Conservation (phyloP, 2,888 invertebrate species). For the Lasioglossum morio region DNA sequence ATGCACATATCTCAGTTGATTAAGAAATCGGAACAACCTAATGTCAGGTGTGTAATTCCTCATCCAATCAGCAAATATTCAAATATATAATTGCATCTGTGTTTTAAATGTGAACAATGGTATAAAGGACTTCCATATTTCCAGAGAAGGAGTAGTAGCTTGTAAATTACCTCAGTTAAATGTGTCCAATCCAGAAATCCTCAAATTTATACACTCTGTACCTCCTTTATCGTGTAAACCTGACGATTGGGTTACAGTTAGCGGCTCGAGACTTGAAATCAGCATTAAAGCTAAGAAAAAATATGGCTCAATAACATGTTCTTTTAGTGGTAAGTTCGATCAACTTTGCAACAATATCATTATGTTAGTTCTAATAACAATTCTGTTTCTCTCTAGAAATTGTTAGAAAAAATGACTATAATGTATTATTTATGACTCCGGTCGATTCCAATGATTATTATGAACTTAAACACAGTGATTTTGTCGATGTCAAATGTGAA, state of each 20-base stretch:
- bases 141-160: slow-evolving; percentile 81
- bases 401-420: slow-evolving; percentile 88
- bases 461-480: slow-evolving; percentile 89
- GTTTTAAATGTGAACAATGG: slow-evolving; percentile 1
- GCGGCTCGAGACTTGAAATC: slow-evolving; percentile 86
- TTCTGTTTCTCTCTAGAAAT: slow-evolving; percentile 86
- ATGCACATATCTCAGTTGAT: slow-evolving; percentile 79
- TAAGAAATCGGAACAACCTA: slow-evolving; percentile 74
- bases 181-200: slow-evolving; percentile 90
- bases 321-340: slow-evolving; percentile 76
- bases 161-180: slow-evolving; percentile 89
- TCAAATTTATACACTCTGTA: slow-evolving; percentile 88
- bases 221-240: slow-evolving; percentile 88
- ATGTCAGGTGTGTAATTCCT: slow-evolving; percentile 69
- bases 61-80: not conserved
- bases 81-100: not conserved
- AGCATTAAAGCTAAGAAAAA: slow-evolving; percentile 84
- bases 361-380: not conserved
- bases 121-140: slow-evolving; percentile 17
- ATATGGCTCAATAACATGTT: slow-evolving; percentile 83
- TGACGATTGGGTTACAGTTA: slow-evolving; percentile 91
- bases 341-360: not conserved
- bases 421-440: slow-evolving; percentile 86
- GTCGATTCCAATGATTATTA: slow-evolving; percentile 87
- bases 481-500: slow-evolving; percentile 89